Base-by-base conservation (phyloP, 2,888 invertebrate species). In the Pandemis heparana region DNA sequence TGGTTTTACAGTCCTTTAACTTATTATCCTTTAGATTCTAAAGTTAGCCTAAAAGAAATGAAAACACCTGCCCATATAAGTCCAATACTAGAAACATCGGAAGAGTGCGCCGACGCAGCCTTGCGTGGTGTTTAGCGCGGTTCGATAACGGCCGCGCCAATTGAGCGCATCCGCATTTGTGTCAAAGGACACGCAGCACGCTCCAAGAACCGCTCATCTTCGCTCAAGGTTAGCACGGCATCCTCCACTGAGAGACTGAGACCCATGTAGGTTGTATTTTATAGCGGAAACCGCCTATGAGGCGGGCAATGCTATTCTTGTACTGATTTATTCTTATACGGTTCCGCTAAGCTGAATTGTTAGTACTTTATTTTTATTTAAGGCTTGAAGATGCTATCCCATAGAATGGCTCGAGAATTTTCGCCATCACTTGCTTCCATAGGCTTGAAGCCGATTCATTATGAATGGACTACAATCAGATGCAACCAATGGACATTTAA, bases 121-220 rank as follows among this genome's bases (percentile, higher is more conserved):
- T 92, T 90, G 91, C 87, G 82, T 84, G 86, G 86, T 92, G 92
- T 92, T 94, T 92, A 92, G 87, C 92, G 92, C 92, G 85, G 88
- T 92, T 92, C 91, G 90, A 92, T 92, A 90, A 87, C 91, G 86
- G 88, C 86, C 86, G 85, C 85, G 84, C 81, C 92, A 94, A 94
- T 94, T 94, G 94, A 88, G 79, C 86, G 89, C 92, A 94, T 94
- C 94, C 94, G 94, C 92, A 93, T 92, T 94, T 93, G 88, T 88
- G 86, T 87, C 87, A 92, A 90, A 92, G 91, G 92, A 92, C 93
- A 87, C 93, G 87, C 90, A 92, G 89, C 89, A 89, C 89, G 91
- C 87, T 90, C 81, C 83, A 92, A 93, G 92, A 92, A 89, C 88
- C 82, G 87, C 85, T 91, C 87, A 91, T 92, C 90, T 87, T 84